These are phyloP conservation scores for Campaea margaritaria DNA, from an alignment of 2,888 invertebrate genomes.

Conservation along the genomic window DNA sequence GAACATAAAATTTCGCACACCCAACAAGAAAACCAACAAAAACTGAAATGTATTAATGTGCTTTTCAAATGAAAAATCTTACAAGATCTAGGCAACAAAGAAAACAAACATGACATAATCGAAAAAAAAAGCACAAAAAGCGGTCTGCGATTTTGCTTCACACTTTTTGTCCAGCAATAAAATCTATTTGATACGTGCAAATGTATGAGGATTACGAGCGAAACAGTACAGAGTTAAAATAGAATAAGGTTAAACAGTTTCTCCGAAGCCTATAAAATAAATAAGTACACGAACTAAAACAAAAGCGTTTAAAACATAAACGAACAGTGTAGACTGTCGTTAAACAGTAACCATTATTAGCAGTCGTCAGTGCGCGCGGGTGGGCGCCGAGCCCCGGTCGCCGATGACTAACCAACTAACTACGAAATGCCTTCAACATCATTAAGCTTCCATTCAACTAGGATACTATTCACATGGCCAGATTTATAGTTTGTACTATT, in stretches of 20 bases:
- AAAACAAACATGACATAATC: slow-evolving; percentile 37
- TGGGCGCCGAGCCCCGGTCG: slow-evolving; percentile 49
- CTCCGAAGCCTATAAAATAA: slow-evolving; percentile 28
- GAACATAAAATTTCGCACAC: slow-evolving; percentile 53
- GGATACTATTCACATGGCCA: slow-evolving; percentile 49
- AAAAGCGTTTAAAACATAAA: slow-evolving; percentile 43
- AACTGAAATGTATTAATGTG: slow-evolving; percentile 38
- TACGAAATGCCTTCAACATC: slow-evolving; percentile 46
- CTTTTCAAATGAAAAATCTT: slow-evolving; percentile 31
- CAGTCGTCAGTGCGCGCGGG: slow-evolving; percentile 58
- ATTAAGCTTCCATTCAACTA: slow-evolving; percentile 46
- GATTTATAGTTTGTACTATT: slow-evolving; percentile 49
- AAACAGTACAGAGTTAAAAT: not conserved
- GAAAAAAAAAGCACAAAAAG: slow-evolving; percentile 40
- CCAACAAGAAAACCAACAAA: slow-evolving; percentile 50
- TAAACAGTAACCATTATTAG: slow-evolving; percentile 58
- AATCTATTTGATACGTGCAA: slow-evolving; percentile 38
- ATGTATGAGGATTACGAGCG: slow-evolving; percentile 25
- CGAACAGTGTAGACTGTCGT: slow-evolving; percentile 39
- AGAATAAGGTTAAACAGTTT: slow-evolving; percentile 17
- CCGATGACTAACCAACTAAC: slow-evolving; percentile 48
- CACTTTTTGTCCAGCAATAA: slow-evolving; percentile 43
- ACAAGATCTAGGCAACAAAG: slow-evolving; percentile 30
- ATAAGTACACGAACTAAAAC: slow-evolving; percentile 39
- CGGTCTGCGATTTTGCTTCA: slow-evolving; percentile 47